A percentile compares a stretch with the other conserved stretches of the same genome.
Evolutionary conservation across 2,797 vertebrate species (phyloP).

Genomic region (Gobio occitaniae): DNA sequence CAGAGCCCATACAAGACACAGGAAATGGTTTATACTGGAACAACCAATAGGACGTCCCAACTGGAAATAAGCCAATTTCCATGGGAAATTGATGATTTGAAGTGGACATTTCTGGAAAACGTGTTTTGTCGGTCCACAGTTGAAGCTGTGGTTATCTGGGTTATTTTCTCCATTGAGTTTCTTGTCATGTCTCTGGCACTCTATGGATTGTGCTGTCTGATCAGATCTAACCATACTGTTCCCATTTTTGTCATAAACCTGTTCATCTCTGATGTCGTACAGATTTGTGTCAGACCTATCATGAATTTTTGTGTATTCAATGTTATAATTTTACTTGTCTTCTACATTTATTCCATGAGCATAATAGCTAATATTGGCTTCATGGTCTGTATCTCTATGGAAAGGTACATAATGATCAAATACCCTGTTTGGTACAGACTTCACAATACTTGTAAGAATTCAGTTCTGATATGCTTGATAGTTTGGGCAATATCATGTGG

Average conservation of each 20-base stretch:
- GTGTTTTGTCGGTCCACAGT: not conserved
- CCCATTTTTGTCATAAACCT: conserved; percentile 57
- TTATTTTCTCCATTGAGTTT: conserved; percentile 49
- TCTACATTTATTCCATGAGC: conserved; percentile 5
- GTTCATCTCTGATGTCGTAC: conserved; percentile 54
- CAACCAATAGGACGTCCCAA: not conserved
- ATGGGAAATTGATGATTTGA: not conserved
- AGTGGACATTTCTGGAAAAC: not conserved
- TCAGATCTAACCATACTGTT: conserved; percentile 31
- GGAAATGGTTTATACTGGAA: not conserved
- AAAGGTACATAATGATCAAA: conserved; percentile 61
- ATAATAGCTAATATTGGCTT: conserved; percentile 43
- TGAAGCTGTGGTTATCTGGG: conserved; percentile 29
- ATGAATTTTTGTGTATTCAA: not conserved
- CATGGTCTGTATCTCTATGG: conserved; percentile 57
- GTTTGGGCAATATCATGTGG: conserved; percentile 30
- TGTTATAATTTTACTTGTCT: not conserved
- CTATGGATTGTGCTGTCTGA: conserved; percentile 48
- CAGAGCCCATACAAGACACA: not conserved
- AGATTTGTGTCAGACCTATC: conserved; percentile 31
- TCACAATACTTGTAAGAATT: conserved; percentile 36
- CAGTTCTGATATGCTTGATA: conserved; percentile 14
- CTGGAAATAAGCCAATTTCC: not conserved
- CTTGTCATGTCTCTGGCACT: conserved; percentile 45
- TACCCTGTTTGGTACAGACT: conserved; percentile 60